phyloP scores from a whole-genome alignment of 2,888 invertebrate genomes.

The Lypha dubia region DNA sequence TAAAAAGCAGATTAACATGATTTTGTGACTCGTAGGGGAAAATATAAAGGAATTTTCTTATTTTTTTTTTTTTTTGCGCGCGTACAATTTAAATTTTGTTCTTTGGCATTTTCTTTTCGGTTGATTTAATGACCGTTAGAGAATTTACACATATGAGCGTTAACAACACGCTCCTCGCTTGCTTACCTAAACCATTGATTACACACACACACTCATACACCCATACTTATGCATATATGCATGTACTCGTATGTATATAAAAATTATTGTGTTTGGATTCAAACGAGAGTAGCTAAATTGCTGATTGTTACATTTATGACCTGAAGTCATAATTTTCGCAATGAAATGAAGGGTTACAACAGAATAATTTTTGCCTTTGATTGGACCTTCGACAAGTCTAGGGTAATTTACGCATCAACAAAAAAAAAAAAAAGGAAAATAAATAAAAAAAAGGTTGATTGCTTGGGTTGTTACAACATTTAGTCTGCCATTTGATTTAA shows the following conservation, averaged over 20 bases:
- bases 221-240: neutral
- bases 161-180: neutral
- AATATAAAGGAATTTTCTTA: constrained; percentile 35
- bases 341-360: constrained; percentile 51
- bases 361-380: constrained; percentile 52
- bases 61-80: neutral
- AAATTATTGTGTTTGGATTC: no score
- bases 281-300: constrained; percentile 43
- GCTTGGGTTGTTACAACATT: constrained; percentile 48
- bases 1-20: constrained; percentile 62
- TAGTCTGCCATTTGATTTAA: constrained; percentile 21
- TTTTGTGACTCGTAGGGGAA: constrained; percentile 35
- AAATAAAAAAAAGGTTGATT: constrained; percentile 56
- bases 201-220: neutral
- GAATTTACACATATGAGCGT: constrained; percentile 26
- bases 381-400: constrained; percentile 58
- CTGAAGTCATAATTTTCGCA: constrained; percentile 67
- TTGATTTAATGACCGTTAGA: constrained; percentile 65
- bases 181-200: constrained; percentile 11
- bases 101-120: constrained; percentile 48
- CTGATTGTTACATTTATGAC: constrained; percentile 71
- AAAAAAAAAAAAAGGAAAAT: constrained; percentile 42
- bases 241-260: neutral
- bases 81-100: constrained; percentile 53
- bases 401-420: constrained; percentile 66